A percentile compares a stretch with the other conserved stretches of the same genome.
phyloP scores from a whole-genome alignment of 2,797 vertebrate species.

The Amblyraja radiata region DNA sequence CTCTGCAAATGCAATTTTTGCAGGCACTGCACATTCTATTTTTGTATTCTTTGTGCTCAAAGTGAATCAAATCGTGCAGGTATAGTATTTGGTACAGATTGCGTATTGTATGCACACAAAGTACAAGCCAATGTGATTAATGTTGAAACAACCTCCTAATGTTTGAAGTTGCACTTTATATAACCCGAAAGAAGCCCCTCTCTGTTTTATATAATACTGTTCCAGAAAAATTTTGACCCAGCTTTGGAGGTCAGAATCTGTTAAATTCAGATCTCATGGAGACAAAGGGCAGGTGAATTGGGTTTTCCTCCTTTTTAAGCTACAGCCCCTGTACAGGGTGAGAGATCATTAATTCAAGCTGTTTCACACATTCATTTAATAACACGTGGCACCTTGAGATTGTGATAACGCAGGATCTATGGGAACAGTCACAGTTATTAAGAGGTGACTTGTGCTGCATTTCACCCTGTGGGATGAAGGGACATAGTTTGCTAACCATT shows the following conservation, averaged over 20 bases:
- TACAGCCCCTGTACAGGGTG: conserved; percentile 56
- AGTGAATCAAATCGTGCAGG: neutral
- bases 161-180: conserved; percentile 59
- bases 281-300: conserved; percentile 51
- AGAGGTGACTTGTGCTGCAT: neutral
- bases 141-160: conserved; percentile 42
- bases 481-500: neutral
- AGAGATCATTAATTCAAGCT: conserved; percentile 66
- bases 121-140: conserved; percentile 40
- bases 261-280: conserved; percentile 46
- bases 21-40: neutral
- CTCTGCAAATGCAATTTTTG: neutral
- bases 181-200: conserved; percentile 56
- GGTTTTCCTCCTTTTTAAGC: conserved; percentile 56
- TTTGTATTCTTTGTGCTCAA: neutral
- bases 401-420: neutral
- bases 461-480: neutral
- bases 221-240: conserved; percentile 54
- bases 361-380: conserved; percentile 67
- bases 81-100: neutral
- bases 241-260: conserved; percentile 50
- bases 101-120: neutral
- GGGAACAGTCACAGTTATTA: neutral
- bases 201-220: conserved; percentile 60
- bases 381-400: neutral